These are phyloP conservation scores for Apomyelois bistriatella DNA, from an alignment of 2,888 invertebrate species.

Conservation along the genomic window DNA sequence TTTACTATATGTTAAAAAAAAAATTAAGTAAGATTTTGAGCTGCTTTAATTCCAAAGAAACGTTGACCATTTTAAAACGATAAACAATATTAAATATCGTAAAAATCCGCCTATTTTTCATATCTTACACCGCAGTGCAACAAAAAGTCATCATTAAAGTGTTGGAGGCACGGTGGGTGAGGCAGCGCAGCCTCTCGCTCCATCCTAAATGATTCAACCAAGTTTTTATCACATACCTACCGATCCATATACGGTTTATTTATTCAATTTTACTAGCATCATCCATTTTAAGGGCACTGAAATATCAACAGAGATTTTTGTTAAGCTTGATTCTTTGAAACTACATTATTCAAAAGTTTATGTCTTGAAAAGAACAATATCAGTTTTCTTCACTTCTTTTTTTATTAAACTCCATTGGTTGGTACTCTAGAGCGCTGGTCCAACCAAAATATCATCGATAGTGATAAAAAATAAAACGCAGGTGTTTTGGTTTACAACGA, in stretches of 20 bases:
- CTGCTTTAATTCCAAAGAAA: background rate
- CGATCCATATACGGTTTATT: conserved; percentile 67
- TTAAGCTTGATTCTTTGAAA: conserved; percentile 2
- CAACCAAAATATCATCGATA: no score
- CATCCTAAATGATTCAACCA: conserved; percentile 66
- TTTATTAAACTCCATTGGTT: no score
- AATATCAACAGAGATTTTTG: conserved; percentile 2
- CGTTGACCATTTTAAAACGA: no score
- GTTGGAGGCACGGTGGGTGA: conserved; percentile 65
- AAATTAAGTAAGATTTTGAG: no score
- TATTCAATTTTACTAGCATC: conserved; percentile 61
- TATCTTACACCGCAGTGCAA: conserved; percentile 43
- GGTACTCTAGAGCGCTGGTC: no score
- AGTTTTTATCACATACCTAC: conserved; percentile 68
- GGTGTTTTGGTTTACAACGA: no score
- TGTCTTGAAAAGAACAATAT: background rate
- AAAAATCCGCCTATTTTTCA: conserved; percentile 33
- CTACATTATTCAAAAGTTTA: background rate
- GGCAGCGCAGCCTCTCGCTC: conserved; percentile 62
- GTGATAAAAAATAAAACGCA: no score
- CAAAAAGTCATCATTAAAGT: conserved; percentile 78
- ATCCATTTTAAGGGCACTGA: conserved; percentile 25
- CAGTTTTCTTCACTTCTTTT: no score
- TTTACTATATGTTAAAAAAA: no score
- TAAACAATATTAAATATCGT: no score